Evolutionary conservation across 2,888 invertebrate species (phyloP), one percentile per base, ranked within the genome.

Genomic region (Cistogaster globosa): DNA sequence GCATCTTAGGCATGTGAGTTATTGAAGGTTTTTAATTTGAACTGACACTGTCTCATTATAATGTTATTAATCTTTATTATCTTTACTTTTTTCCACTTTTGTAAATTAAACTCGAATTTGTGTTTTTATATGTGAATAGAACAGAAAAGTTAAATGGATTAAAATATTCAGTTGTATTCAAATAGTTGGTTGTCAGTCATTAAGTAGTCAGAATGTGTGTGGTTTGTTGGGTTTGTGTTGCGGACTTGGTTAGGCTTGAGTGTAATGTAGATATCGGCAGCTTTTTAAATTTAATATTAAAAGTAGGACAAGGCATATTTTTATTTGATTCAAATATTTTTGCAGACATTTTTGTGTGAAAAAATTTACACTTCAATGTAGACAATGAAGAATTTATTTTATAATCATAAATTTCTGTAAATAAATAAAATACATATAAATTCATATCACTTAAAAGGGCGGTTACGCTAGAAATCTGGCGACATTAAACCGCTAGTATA

Each of bases 21-120:
- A 18, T 5, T 26, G 57, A 74, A 58, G 67, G 69, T 68, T 76
- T 79, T 84, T 84, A 74, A 84, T 74, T 84, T 74, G 69, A 81
- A 68, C 68, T 81, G 77, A 78, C 77, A 81, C 68, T 74, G 77
- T 81, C 81, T 84, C 84, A 81, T 84, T 84, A 81, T 51, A 69
- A 69, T 81, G 77, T 78, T 81, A 78, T 81, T 84, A 83, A 76
- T 79, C 55, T 53, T 76, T 63, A 26, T 78, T 67, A n/a, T 5
- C 26, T 12, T 45, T 26, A 12, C 8, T 45, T 20, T 58, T 53
- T 51, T 38, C 32, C 32, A 32, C 32, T 32, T 32, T 5, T 77
- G 22, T n/a, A 74, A 74, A 57, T 79, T 57, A 51, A 81, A 74
- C 53, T 74, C 62, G 53, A 45, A 42, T 60, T 32, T 26, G 8